Conservation (phyloP, 2,888 invertebrate species). For the Tachina fera region DNA sequence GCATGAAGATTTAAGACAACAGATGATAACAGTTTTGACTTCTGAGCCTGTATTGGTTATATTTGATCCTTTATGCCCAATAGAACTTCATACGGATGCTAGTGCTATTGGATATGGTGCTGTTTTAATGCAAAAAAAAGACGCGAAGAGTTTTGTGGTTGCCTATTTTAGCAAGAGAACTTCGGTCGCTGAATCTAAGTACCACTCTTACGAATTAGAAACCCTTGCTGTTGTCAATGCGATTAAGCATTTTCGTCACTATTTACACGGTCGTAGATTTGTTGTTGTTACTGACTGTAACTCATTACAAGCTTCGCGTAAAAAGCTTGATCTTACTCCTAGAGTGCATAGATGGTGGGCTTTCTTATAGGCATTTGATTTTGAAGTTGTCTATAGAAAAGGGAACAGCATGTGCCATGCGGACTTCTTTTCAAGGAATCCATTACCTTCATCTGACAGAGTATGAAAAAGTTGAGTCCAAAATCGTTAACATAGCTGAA, state of each 20-base stretch:
- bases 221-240: too few relatives aligned
- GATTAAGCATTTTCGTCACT: too few relatives aligned
- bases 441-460: too few relatives aligned
- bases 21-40: neutral
- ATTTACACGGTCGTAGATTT: too few relatives aligned
- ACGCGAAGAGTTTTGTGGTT: too few relatives aligned
- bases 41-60: slow-evolving; percentile 1
- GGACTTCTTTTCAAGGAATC: too few relatives aligned
- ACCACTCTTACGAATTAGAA: too few relatives aligned
- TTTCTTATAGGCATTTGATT: neutral
- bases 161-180: too few relatives aligned
- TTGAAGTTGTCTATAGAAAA: too few relatives aligned
- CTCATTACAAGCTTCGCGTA: neutral
- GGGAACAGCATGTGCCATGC: too few relatives aligned
- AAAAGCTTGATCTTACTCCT: neutral
- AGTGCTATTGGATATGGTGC: slow-evolving; percentile 8
- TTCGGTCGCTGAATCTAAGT: too few relatives aligned
- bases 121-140: neutral
- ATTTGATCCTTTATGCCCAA: slow-evolving; percentile 9
- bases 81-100: too few relatives aligned
- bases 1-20: neutral
- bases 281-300: slow-evolving; percentile 1
- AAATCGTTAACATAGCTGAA: slow-evolving; percentile 2
- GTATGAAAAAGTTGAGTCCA: neutral
- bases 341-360: slow-evolving; percentile 22